Evolutionary conservation across 2,888 invertebrate species (phyloP).

Genomic region (Drosophila picticornis): DNA sequence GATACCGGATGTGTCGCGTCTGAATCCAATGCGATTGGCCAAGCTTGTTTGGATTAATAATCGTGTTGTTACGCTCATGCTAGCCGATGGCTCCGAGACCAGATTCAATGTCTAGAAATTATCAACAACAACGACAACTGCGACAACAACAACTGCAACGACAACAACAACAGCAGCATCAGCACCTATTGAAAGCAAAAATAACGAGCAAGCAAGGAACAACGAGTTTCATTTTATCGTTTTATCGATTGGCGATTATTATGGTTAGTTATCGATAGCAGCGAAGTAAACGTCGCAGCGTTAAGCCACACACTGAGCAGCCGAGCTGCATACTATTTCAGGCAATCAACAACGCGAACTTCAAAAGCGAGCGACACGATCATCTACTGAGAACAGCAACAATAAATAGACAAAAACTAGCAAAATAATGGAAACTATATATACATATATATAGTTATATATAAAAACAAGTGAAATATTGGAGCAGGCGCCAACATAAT

Average conservation of each 20-base stretch:
- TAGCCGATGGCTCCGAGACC: slow-evolving; percentile 98
- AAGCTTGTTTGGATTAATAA: slow-evolving; percentile 98
- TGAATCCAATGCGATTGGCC: slow-evolving; percentile 95
- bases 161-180: background rate
- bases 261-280: slow-evolving; percentile 25
- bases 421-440: slow-evolving; percentile 11
- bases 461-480: slow-evolving; percentile 13
- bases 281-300: slow-evolving; percentile 48
- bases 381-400: slow-evolving; percentile 50
- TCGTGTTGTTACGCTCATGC: slow-evolving; percentile 95
- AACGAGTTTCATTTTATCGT: slow-evolving; percentile 23
- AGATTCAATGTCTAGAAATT: slow-evolving; percentile 89
- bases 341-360: slow-evolving; percentile 71
- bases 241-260: slow-evolving; percentile 10
- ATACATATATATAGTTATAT: slow-evolving; percentile 4
- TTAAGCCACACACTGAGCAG: slow-evolving; percentile 63
- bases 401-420: slow-evolving; percentile 36
- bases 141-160: background rate
- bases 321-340: slow-evolving; percentile 63
- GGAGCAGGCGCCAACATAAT: slow-evolving; percentile 4
- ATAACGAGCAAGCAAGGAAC: slow-evolving; percentile 3
- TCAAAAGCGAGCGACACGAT: slow-evolving; percentile 59
- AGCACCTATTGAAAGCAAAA: slow-evolving; percentile 12
- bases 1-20: slow-evolving; percentile 93
- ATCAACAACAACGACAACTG: background rate